These are phyloP conservation scores for Oryctes rhinoceros DNA, from an alignment of 1,140 invertebrate species.

Conservation along the genomic window DNA sequence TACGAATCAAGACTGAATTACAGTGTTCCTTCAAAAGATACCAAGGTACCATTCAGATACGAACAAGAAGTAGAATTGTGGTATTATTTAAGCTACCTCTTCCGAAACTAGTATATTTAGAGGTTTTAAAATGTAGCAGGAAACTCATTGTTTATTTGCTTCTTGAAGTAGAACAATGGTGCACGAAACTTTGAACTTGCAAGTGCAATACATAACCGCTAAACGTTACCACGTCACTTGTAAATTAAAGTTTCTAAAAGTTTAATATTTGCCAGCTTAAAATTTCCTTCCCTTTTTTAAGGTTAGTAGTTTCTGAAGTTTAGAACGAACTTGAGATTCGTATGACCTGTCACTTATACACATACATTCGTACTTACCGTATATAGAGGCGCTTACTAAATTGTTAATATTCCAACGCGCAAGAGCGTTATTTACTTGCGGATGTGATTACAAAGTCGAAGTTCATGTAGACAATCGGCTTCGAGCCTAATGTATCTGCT, in stretches of 20 bases:
- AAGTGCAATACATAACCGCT: slow-evolving; percentile 8
- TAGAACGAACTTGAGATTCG: neutral
- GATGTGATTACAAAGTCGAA: neutral
- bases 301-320: neutral
- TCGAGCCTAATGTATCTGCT: neutral
- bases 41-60: too few species aligned
- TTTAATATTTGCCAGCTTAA: slow-evolving; percentile 22
- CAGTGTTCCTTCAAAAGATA: too few species aligned
- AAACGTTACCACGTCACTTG: neutral
- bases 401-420: neutral
- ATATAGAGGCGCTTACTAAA: neutral
- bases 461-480: neutral
- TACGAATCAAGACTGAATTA: too few species aligned
- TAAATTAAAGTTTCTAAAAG: slow-evolving; percentile 10
- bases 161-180: slow-evolving; percentile 2
- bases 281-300: neutral
- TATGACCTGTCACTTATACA: neutral
- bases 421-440: neutral
- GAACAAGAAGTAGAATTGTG: too few species aligned
- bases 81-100: neutral
- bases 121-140: slow-evolving; percentile 1
- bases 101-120: neutral
- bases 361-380: neutral
- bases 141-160: slow-evolving; percentile 5
- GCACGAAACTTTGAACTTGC: slow-evolving; percentile 4